These are phyloP conservation scores for Adelges cooleyi DNA, from an alignment of 1,140 invertebrate species.

Conservation along the genomic window DNA sequence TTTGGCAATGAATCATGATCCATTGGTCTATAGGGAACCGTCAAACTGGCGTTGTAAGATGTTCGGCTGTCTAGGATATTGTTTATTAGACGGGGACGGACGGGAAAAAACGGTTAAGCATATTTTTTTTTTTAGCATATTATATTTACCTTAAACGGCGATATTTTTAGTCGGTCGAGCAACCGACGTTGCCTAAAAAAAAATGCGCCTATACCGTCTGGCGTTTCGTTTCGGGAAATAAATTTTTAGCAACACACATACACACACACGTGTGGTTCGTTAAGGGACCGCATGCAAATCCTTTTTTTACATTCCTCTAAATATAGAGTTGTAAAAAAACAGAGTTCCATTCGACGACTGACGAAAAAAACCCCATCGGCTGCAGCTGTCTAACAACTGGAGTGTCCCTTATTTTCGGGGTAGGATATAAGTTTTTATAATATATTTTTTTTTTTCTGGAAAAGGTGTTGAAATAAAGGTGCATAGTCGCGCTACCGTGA, in stretches of 20 bases:
- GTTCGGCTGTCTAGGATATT: too few relatives aligned
- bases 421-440: too few relatives aligned
- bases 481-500: not conserved
- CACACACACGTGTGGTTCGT: slow-evolving; percentile 25
- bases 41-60: too few relatives aligned
- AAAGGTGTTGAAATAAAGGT: slow-evolving; percentile 29
- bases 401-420: slow-evolving; percentile 1
- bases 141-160: slow-evolving; percentile 25
- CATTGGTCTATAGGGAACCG: too few relatives aligned
- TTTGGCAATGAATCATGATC: too few relatives aligned
- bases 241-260: slow-evolving; percentile 27
- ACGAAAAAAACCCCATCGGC: slow-evolving; percentile 10
- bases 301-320: slow-evolving; percentile 25
- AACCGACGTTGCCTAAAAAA: slow-evolving; percentile 8
- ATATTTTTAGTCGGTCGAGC: slow-evolving; percentile 19
- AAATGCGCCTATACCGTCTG: slow-evolving; percentile 15
- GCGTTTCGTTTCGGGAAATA: slow-evolving; percentile 27
- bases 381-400: slow-evolving; percentile 26
- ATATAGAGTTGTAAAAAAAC: slow-evolving; percentile 27
- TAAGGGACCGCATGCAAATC: slow-evolving; percentile 28
- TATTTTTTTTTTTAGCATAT: slow-evolving; percentile 1
- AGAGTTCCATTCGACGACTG: slow-evolving; percentile 19
- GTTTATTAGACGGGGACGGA: too few relatives aligned
- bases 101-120: not conserved
- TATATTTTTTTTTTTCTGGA: not conserved